Conservation (phyloP, 2,797 vertebrate species). For the Ceryle rudis region DNA sequence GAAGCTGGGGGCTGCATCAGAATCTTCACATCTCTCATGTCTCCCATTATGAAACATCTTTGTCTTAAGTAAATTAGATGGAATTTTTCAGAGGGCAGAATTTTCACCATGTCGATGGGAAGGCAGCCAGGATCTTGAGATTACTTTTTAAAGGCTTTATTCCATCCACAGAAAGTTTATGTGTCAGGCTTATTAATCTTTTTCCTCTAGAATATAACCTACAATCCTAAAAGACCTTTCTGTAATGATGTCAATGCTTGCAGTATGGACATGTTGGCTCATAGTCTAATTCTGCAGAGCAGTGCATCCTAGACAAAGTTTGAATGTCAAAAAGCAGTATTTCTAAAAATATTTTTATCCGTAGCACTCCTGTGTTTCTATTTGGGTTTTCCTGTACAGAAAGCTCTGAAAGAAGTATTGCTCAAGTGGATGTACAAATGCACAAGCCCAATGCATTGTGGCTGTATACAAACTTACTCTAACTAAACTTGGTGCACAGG, state of each 20-base stretch:
- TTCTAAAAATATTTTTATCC: not conserved
- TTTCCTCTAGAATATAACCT: not conserved
- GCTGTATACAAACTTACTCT: not conserved
- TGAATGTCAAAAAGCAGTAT: not conserved
- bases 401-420: not conserved
- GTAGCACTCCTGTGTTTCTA: not conserved
- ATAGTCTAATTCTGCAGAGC: not conserved
- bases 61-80: not conserved
- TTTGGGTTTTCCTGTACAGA: not conserved
- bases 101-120: not conserved
- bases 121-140: not conserved
- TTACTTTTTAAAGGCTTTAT: slow-evolving; percentile 1
- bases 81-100: not conserved
- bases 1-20: not conserved
- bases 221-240: not conserved
- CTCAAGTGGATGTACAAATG: not conserved
- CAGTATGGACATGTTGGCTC: not conserved
- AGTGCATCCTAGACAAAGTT: not conserved
- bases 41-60: not conserved
- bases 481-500: not conserved
- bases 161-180: not conserved
- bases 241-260: not conserved
- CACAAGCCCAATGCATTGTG: rapidly evolving
- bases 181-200: not conserved
- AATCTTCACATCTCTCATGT: not conserved